These are phyloP conservation scores for Lampris megalopsis DNA, from an alignment of 2,113 vertebrate species.

Conservation along the genomic window DNA sequence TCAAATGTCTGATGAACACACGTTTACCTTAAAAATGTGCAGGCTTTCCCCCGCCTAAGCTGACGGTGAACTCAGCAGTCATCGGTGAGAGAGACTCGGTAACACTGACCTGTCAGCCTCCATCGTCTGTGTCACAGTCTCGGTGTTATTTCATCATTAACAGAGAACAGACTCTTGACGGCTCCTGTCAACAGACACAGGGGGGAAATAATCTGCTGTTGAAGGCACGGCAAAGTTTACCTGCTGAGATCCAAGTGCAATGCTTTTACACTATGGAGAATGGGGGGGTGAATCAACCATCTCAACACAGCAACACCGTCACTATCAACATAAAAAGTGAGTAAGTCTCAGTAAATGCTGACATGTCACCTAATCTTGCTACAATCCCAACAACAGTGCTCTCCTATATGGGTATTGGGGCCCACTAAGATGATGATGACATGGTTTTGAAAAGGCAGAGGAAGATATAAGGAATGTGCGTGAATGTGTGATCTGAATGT, in stretches of 20 bases:
- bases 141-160: not conserved
- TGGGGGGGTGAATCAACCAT: fast-evolving
- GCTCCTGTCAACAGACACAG: not conserved
- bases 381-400: too few relatives aligned
- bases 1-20: not conserved
- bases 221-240: not conserved
- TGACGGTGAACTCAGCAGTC: not conserved
- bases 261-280: not conserved
- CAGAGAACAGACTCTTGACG: fast-evolving
- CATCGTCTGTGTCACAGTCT: too few relatives aligned
- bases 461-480: too few relatives aligned
- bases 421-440: not conserved
- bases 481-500: too few relatives aligned
- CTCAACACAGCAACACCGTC: conserved; percentile 7
- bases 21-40: not conserved
- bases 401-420: too few relatives aligned
- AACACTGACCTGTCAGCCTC: conserved; percentile 8
- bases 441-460: not conserved
- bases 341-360: not conserved
- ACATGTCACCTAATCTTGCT: too few relatives aligned
- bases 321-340: conserved; percentile 34
- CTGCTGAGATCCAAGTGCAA: not conserved
- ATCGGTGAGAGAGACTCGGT: conserved; percentile 20
- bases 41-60: conserved; percentile 4
- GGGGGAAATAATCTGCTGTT: not conserved